Evolutionary conservation across 2,113 vertebrate genomes (phyloP).

Genomic region (Zosterops hypoxanthus): DNA sequence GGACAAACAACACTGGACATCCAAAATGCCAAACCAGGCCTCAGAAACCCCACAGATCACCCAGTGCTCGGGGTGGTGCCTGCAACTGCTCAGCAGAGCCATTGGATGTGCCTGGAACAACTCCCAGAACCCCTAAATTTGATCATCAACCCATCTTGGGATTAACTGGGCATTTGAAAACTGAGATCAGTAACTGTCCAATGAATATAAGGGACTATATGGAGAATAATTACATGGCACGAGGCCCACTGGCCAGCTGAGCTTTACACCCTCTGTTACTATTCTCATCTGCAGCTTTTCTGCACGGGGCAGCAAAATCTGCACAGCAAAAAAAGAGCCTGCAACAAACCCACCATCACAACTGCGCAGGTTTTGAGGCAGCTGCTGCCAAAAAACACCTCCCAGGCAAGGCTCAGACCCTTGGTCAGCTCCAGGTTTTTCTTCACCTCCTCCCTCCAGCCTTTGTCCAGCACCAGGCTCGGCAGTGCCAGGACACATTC

Average conservation of each 20-base stretch:
- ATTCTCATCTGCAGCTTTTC: background rate
- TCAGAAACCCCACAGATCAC: background rate
- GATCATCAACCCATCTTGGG: accelerated
- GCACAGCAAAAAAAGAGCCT: accelerated
- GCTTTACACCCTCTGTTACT: background rate
- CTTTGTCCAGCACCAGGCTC: background rate
- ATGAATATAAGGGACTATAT: background rate
- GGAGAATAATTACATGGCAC: accelerated
- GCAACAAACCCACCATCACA: accelerated
- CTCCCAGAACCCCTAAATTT: background rate
- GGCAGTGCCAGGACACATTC: background rate
- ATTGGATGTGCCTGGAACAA: accelerated
- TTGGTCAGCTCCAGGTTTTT: background rate
- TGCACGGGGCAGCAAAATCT: background rate
- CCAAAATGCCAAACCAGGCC: background rate
- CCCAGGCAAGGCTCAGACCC: background rate
- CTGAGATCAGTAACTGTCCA: background rate
- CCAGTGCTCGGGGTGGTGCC: background rate
- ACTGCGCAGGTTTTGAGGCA: accelerated
- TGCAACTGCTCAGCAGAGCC: background rate
- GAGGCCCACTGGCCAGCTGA: accelerated
- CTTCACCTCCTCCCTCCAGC: background rate
- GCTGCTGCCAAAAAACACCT: background rate
- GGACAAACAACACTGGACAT: background rate
- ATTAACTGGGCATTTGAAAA: background rate